Evolutionary conservation across 2,797 vertebrate genomes (phyloP), one percentile per base, ranked within the genome.

Genomic region (Rhodeus uyekii): DNA sequence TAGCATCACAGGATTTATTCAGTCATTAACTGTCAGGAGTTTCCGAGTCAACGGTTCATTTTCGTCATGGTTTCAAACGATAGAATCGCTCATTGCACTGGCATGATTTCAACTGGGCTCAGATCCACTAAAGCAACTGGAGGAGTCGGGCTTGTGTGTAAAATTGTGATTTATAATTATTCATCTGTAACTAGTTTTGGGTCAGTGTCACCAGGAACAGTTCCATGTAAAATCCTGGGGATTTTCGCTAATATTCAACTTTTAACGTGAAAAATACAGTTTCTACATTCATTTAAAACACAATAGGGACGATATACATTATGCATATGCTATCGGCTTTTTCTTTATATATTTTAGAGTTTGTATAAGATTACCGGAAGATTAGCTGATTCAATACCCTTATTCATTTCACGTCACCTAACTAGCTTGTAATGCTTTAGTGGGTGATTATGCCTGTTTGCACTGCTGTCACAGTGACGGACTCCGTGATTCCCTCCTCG

Each of bases 1-100:
- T 79, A 68, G 50, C 50, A 42, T 32, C 10, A 32, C 3, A 16
- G 77, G 48, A 79, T 79, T 83, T 65, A 71, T 64, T 44, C 76
- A 36, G 71, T 63, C 63, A 61, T 67, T 79, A 32, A 80, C 61
- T 44, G 60, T 72, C 46, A 74, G 42, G 34, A 39, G 50, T 39
- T 19, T 53, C 76, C 2, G 39, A 75, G 32, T 61, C 39, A 50
- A 50, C 46, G 36, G 32, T 50, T 68, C 14, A 73, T 76, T 61
- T 63, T 8, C 29, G 32, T 32, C 27, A 65, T 24, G 34, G 61
- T 50, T 78, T 78, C n/a, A 36, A 38, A 55, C 27, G 24, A 29
- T 42, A 22, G 14, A 67, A 53, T 78, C 19, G n/a, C 27, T 61
- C 38, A 76, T 34, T 13, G 53, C 24, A n/a, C 63, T 68, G 63